Evolutionary conservation across 2,113 vertebrate genomes (phyloP).

Genomic region (Falco punctatus): DNA sequence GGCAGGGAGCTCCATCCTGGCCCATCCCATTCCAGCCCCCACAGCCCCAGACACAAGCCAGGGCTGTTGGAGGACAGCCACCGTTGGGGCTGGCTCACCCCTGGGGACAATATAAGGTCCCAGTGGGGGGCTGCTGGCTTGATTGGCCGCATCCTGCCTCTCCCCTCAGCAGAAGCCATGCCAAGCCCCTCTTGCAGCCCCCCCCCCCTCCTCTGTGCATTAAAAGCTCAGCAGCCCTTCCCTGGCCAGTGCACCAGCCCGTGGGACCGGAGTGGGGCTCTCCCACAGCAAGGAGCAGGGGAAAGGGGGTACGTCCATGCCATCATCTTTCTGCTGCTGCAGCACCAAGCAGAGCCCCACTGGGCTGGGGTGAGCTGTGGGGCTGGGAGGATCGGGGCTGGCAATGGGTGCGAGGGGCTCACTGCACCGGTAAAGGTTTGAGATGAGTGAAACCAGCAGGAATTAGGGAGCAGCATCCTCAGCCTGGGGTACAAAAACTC

Average conservation of each 20-base stretch:
- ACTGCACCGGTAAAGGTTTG: background rate
- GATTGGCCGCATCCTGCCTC: background rate
- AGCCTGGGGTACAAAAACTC: fast-evolving
- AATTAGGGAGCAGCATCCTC: background rate
- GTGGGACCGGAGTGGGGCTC: background rate
- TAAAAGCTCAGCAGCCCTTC: background rate
- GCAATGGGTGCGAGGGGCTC: fast-evolving
- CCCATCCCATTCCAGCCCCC: background rate
- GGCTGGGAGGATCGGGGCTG: background rate
- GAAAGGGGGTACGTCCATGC: background rate
- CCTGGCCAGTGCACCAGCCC: background rate
- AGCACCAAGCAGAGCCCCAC: background rate
- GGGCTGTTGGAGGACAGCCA: background rate
- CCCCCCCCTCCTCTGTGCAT: background rate
- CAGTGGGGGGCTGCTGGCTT: background rate
- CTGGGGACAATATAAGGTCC: background rate
- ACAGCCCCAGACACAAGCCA: background rate
- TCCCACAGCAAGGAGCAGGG: background rate
- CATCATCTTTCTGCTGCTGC: background rate
- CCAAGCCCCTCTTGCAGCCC: background rate
- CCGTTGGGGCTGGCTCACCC: background rate
- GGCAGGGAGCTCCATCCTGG: fast-evolving
- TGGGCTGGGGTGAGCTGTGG: background rate
- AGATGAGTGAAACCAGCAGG: background rate
- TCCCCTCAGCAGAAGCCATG: background rate